Percentiles rank a stretch among this genome's conserved stretches.
phyloP scores from a whole-genome alignment of 2,888 invertebrate species.

The Cerceris rybyensis region DNA sequence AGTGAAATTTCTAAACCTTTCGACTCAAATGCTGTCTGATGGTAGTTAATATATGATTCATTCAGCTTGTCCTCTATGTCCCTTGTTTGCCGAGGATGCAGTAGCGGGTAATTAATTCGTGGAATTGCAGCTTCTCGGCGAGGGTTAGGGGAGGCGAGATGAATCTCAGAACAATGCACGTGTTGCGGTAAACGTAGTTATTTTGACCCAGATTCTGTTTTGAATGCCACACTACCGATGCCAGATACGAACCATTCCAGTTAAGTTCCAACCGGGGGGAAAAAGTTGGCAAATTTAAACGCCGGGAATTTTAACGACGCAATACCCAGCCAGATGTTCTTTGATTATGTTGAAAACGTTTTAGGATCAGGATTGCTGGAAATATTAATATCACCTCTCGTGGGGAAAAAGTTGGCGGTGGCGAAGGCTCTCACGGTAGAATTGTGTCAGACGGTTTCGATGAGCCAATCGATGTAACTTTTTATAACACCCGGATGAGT shows the following conservation, averaged over 20 bases:
- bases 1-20: slow-evolving; percentile 40
- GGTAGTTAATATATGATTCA: slow-evolving; percentile 52
- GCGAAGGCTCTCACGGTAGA: no score
- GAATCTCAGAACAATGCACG: slow-evolving; percentile 32
- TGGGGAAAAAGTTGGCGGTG: no score
- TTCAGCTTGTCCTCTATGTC: slow-evolving; percentile 44
- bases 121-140: slow-evolving; percentile 46
- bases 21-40: slow-evolving; percentile 39
- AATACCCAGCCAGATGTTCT: no score
- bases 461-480: no score
- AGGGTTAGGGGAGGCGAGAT: slow-evolving; percentile 5
- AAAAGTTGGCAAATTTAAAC: no score
- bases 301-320: no score
- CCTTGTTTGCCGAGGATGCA: slow-evolving; percentile 49
- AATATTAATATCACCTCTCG: no score
- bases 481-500: no score
- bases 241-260: slow-evolving; percentile 9
- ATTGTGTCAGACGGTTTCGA: no score
- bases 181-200: slow-evolving; percentile 51
- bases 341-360: no score
- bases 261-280: background rate
- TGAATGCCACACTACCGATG: slow-evolving; percentile 37
- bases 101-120: slow-evolving; percentile 54
- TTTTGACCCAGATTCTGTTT: slow-evolving; percentile 52
- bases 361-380: no score